Evolutionary conservation across 2,113 vertebrate species (phyloP).

Genomic region (Typhlomys cinereus): DNA sequence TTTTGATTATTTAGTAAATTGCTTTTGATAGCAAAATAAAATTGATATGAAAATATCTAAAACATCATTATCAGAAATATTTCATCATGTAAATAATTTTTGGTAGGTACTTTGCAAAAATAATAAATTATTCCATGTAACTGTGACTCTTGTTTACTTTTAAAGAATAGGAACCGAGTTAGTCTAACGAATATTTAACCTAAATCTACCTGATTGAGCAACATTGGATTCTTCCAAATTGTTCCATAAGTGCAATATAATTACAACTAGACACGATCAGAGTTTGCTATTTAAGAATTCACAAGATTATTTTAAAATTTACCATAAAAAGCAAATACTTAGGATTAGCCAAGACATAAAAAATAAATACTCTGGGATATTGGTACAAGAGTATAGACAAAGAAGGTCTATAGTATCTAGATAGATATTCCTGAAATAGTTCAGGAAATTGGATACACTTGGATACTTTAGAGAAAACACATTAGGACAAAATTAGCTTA

Average conservation of each 20-base stretch:
- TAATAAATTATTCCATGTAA: constrained; percentile 9
- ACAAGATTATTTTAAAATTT: constrained; percentile 14
- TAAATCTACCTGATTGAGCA: neutral
- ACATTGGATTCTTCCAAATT: neutral
- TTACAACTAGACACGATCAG: neutral
- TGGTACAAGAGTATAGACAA: neutral
- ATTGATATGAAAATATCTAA: constrained; percentile 25
- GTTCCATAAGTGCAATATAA: neutral
- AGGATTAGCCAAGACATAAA: neutral
- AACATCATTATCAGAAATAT: neutral
- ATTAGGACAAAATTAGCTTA: neutral
- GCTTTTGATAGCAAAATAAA: constrained; percentile 9
- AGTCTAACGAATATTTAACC: constrained; percentile 20
- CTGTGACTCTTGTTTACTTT: constrained; percentile 15
- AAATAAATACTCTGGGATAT: neutral
- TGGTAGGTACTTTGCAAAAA: constrained; percentile 13
- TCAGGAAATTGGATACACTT: constrained; percentile 8
- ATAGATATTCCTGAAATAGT: constrained; percentile 28
- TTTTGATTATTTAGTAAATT: constrained; percentile 40
- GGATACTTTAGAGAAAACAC: constrained; percentile 9
- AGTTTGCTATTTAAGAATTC: constrained; percentile 21
- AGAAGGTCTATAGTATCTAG: neutral
- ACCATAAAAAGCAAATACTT: constrained; percentile 16
- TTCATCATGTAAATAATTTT: constrained; percentile 24
- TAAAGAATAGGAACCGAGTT: constrained; percentile 28